Conservation (phyloP, 2,113 vertebrate species). For the Candoia aspera region DNA sequence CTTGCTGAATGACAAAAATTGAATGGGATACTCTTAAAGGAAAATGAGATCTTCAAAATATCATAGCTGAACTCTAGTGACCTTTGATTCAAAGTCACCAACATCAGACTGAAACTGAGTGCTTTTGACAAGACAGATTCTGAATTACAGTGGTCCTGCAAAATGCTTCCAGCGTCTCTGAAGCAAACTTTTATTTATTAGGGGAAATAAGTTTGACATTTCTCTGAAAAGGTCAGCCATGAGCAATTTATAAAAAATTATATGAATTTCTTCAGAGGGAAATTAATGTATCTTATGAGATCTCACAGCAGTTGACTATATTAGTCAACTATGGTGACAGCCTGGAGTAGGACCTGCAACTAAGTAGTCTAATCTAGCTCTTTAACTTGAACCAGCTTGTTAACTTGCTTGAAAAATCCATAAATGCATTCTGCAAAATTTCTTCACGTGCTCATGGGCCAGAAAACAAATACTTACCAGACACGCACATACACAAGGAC, state of each 20-base stretch:
- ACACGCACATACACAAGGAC: not conserved
- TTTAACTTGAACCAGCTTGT: not conserved
- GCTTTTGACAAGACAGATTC: not conserved
- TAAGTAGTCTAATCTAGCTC: not conserved
- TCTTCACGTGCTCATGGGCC: not conserved
- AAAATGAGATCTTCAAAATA: not conserved
- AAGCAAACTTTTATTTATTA: not conserved
- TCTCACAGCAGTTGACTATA: not conserved
- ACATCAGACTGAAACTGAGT: not conserved
- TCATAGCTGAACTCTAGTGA: not conserved
- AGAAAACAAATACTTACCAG: not conserved
- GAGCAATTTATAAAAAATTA: slow-evolving; percentile 2
- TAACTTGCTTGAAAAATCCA: not conserved
- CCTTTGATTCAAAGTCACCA: not conserved
- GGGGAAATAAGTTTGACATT: not conserved
- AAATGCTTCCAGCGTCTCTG: not conserved
- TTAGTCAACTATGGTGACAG: not conserved
- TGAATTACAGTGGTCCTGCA: not conserved
- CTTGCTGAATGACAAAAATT: not conserved
- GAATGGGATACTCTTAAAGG: not conserved
- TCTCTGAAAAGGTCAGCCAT: not conserved
- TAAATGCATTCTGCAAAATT: not conserved
- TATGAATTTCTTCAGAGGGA: not conserved
- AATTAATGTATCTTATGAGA: not conserved
- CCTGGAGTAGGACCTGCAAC: not conserved